Base-by-base conservation (phyloP, 2,113 vertebrate species). In the Sinocyclocheilus anshuiensis region DNA sequence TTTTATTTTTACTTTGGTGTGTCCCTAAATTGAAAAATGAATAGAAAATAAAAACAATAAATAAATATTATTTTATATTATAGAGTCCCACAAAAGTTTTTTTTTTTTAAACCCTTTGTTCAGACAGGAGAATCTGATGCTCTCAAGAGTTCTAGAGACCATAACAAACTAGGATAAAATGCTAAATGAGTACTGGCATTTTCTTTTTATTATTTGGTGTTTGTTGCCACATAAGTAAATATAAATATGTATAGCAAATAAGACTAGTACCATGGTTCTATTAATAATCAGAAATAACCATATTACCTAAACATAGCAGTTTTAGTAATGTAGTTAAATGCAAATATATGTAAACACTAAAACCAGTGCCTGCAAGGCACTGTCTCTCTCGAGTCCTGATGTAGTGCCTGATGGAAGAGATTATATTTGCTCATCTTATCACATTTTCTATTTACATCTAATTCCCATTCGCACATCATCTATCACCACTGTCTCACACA, bases 401-500 rank as follows among this genome's bases (percentile, higher is more conserved):
- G 55, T 53, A 79, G 53, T 50, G 42, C 61, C 65, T 61, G 48
- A 84, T 50, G 18, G 55, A 84, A 84, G 87, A 59, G 29, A 84
- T 88, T 82, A 61, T 71, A 86, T 88, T 89, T 88, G 71, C 78
- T 83, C 79, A 61, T 86, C 81, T 84, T 84, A 88, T 89, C 88
- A 84, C 85, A 86, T 79, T 74, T 72, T 39, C 82, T 86, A 85
- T 88, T 90, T 87, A 87, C 85, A 90, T 88, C 89, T 88, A 76
- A 90, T 88, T 88, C 81, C 65, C 84, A 88, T 88, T 87, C 85
- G 16, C 74, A 82, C 77, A 69, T 81, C 77, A 86, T 88, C 86
- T 85, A 87, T 90, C 85, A 87, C 67, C 18, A 36, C 75, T 81
- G 76, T 88, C 85, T 83, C 78, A 85, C 87, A 82, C 85, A 85